Evolutionary conservation across 2,797 vertebrate genomes (phyloP).

Genomic region (Crax fasciolata): DNA sequence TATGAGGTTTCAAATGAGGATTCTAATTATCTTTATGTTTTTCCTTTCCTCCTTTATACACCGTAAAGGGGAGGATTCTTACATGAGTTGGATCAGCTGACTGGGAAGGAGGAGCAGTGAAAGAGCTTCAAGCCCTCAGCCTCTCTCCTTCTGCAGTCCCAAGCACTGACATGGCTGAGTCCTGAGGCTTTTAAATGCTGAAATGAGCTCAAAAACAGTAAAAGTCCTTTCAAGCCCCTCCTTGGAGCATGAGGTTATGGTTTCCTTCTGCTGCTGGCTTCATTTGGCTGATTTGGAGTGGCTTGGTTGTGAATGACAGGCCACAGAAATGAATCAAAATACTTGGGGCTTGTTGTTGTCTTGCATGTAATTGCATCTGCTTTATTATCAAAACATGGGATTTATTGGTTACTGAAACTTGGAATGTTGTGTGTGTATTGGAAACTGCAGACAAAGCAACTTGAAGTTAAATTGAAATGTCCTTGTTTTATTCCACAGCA

Average conservation of each 20-base stretch:
- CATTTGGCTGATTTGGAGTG: not conserved
- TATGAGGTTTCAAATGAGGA: not conserved
- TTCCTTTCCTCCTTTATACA: not conserved
- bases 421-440: not conserved
- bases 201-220: not conserved
- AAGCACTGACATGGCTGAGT: not conserved
- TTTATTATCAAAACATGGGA: slow-evolving; percentile 13
- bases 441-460: not conserved
- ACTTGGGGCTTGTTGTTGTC: not conserved
- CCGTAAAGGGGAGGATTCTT: not conserved
- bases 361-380: not conserved
- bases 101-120: not conserved
- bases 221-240: not conserved
- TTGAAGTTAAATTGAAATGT: not conserved
- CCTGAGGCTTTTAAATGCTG: not conserved
- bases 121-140: not conserved
- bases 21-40: not conserved
- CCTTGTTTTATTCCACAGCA: not conserved
- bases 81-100: not conserved
- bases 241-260: not conserved
- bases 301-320: not conserved
- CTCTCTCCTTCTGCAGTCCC: not conserved
- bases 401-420: not conserved
- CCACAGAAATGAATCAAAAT: not conserved
- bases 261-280: not conserved